Conservation (phyloP, 2,113 vertebrate genomes). For the Callochromis pleurospilus region DNA sequence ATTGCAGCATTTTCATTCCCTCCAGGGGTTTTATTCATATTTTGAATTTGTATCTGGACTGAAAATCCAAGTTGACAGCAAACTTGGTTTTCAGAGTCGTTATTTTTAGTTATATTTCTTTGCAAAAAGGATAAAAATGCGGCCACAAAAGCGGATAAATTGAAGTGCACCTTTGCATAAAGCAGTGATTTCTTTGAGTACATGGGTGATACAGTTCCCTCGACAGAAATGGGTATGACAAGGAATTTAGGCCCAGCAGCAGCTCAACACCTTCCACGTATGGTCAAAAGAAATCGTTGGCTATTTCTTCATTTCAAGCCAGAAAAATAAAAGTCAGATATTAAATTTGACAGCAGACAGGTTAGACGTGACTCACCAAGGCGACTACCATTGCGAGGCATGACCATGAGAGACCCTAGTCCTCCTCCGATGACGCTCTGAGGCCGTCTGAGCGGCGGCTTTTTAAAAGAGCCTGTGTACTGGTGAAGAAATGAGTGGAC, state of each 20-base stretch:
- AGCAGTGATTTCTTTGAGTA: not conserved
- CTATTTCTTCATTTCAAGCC: not conserved
- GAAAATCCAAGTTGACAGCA: not conserved
- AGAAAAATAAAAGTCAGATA: not conserved
- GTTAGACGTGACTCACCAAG: slow-evolving; percentile 76
- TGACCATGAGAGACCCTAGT: slow-evolving; percentile 88
- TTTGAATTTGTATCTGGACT: not conserved
- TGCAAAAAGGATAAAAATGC: not conserved
- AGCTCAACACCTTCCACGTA: not conserved
- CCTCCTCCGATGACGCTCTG: slow-evolving; percentile 94
- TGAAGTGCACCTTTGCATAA: not conserved
- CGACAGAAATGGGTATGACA: not conserved
- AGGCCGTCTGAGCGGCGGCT: slow-evolving; percentile 87
- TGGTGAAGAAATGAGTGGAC: slow-evolving; percentile 97
- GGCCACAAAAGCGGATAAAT: not conserved
- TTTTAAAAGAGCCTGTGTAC: slow-evolving; percentile 94
- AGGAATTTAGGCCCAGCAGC: not conserved
- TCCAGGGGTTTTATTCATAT: not conserved
- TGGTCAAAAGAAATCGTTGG: not conserved
- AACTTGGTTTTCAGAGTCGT: not conserved
- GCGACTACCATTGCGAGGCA: slow-evolving; percentile 92
- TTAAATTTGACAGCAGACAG: not conserved
- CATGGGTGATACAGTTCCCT: not conserved
- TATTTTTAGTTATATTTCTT: not conserved
- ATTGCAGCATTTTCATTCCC: not conserved